Evolutionary conservation across 2,888 invertebrate species (phyloP).

Genomic region (Plagodis pulveraria): DNA sequence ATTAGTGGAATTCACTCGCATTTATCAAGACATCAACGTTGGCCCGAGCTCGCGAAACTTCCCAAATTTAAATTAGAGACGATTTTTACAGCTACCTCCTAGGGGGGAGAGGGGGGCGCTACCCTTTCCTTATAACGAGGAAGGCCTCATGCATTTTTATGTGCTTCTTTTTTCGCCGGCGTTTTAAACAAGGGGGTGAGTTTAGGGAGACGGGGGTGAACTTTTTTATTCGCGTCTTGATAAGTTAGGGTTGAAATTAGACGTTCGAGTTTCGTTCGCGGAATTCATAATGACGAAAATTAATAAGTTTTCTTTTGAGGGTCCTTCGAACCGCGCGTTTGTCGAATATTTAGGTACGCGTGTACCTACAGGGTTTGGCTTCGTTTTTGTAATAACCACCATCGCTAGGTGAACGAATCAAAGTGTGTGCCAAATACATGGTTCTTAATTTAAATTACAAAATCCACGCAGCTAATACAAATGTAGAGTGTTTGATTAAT

Average conservation of each 20-base stretch:
- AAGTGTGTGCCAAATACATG: too few relatives aligned
- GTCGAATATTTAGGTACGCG: constrained; percentile 53
- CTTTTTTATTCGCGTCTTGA: constrained; percentile 86
- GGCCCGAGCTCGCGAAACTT: constrained; percentile 82
- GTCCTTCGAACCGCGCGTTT: constrained; percentile 66
- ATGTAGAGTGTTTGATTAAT: too few relatives aligned
- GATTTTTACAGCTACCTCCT: constrained; percentile 85
- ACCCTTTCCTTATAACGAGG: constrained; percentile 86
- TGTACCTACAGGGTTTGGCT: constrained; percentile 26
- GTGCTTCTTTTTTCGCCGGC: constrained; percentile 86
- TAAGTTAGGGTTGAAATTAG: constrained; percentile 86
- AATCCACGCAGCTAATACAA: too few relatives aligned
- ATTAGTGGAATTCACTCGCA: constrained; percentile 82
- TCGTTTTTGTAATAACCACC: constrained; percentile 31
- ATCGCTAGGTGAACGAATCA: too few relatives aligned
- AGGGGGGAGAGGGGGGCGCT: constrained; percentile 69
- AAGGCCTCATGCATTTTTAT: constrained; percentile 86
- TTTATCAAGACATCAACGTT: constrained; percentile 84
- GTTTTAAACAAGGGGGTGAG: constrained; percentile 86
- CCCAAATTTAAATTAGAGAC: constrained; percentile 86
- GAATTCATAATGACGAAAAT: constrained; percentile 85
- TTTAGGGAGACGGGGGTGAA: constrained; percentile 79
- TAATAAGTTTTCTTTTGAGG: constrained; percentile 84
- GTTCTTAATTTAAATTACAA: too few relatives aligned
- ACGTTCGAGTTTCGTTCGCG: constrained; percentile 85